Percentiles rank a stretch among this genome's conserved stretches.
These are phyloP conservation scores for Epicauta chinensis DNA, from an alignment of 1,140 invertebrate genomes.

Conservation along the genomic window DNA sequence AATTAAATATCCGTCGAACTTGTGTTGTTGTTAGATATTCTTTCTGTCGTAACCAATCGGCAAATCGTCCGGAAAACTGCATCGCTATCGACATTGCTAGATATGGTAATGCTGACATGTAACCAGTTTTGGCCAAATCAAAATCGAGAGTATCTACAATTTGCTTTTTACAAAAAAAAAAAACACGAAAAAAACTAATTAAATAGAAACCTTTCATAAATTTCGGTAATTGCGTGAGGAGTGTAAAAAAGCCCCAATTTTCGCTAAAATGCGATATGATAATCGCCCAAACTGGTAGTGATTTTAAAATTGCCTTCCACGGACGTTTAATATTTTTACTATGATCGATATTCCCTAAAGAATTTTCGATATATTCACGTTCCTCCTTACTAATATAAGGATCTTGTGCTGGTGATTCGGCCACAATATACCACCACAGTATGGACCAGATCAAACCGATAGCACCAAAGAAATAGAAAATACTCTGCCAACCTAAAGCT, in stretches of 20 bases:
- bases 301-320: constrained; percentile 75
- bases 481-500: constrained; percentile 73
- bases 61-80: constrained; percentile 70
- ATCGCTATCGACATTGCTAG: constrained; percentile 76
- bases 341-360: constrained; percentile 33
- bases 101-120: constrained; percentile 78
- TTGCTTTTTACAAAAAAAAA: too few species aligned
- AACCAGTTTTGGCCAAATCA: constrained; percentile 68
- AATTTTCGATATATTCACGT: constrained; percentile 65
- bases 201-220: constrained; percentile 88
- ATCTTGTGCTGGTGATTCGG: constrained; percentile 72
- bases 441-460: constrained; percentile 65
- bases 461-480: constrained; percentile 81
- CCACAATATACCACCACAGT: constrained; percentile 63
- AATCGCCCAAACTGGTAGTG: constrained; percentile 84
- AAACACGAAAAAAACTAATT: too few species aligned
- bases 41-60: constrained; percentile 65
- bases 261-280: constrained; percentile 86
- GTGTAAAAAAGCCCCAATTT: constrained; percentile 94
- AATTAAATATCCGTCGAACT: constrained; percentile 69
- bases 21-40: constrained; percentile 64
- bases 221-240: constrained; percentile 82
- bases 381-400: constrained; percentile 66
- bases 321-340: constrained; percentile 56
- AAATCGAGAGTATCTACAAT: constrained; percentile 65